Evolutionary conservation across 1,140 invertebrate species (phyloP).

Genomic region (Lepidurus arcticus): DNA sequence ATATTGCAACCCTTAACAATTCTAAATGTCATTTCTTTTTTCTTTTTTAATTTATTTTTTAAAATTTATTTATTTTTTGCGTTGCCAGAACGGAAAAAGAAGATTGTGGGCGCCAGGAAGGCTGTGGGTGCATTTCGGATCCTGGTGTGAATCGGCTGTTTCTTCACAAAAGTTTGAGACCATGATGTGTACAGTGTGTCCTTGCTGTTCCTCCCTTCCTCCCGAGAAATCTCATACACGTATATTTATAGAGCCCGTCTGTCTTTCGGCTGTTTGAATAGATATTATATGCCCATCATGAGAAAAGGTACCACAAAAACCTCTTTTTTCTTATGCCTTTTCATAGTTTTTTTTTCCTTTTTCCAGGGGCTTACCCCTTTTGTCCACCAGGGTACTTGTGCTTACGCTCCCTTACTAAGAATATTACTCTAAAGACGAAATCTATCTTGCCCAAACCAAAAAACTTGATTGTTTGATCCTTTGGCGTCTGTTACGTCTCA

Average conservation of each 20-base stretch:
- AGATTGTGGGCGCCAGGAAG: conserved; percentile 9
- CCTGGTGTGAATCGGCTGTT: not conserved
- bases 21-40: not conserved
- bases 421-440: not conserved
- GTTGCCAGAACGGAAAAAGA: not conserved
- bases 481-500: not conserved
- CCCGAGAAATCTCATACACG: not conserved
- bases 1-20: not conserved
- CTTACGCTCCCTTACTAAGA: too few species aligned
- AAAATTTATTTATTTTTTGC: not conserved
- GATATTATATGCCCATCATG: conserved; percentile 19
- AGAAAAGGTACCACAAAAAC: not conserved
- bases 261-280: not conserved
- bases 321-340: conserved; percentile 18
- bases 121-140: not conserved
- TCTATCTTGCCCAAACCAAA: not conserved
- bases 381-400: not conserved
- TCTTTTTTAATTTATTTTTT: too few species aligned
- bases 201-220: not conserved
- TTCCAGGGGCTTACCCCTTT: not conserved
- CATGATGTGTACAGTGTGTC: not conserved
- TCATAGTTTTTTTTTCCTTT: not conserved
- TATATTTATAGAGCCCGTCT: not conserved
- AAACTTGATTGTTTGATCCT: conserved; percentile 1
- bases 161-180: conserved; percentile 3